Evolutionary conservation across 2,113 vertebrate genomes (phyloP).

Genomic region (Agelaius tricolor): DNA sequence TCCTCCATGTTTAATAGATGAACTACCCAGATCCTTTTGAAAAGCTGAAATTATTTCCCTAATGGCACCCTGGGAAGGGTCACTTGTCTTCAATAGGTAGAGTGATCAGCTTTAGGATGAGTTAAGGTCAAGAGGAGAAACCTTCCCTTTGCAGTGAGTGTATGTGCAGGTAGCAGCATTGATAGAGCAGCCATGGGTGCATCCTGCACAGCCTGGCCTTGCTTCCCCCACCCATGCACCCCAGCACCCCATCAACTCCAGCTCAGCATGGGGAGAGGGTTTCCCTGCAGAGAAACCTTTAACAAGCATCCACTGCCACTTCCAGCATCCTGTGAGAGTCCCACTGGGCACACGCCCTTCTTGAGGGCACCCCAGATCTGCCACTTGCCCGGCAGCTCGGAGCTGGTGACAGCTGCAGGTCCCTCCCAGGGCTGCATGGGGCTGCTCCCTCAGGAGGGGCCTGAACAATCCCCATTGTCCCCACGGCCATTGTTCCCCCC

Average conservation of each 20-base stretch:
- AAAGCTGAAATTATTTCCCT: not conserved
- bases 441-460: not conserved
- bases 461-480: constrained; percentile 33
- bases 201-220: not conserved
- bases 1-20: not conserved
- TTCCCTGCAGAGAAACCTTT: not conserved
- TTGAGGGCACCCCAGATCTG: not conserved
- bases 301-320: not conserved
- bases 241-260: not conserved
- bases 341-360: fast-evolving
- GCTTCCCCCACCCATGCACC: fast-evolving
- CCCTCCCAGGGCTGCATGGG: not conserved
- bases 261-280: not conserved
- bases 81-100: not conserved
- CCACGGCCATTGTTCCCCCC: not conserved
- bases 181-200: fast-evolving
- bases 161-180: fast-evolving
- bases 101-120: not conserved
- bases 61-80: not conserved
- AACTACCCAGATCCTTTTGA: not conserved
- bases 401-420: not conserved
- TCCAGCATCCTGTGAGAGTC: not conserved
- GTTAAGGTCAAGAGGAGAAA: not conserved
- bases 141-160: not conserved
- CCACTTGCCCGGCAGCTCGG: not conserved